Conservation (phyloP, 2,888 invertebrate genomes). For the Melikaiella ostensackeni region DNA sequence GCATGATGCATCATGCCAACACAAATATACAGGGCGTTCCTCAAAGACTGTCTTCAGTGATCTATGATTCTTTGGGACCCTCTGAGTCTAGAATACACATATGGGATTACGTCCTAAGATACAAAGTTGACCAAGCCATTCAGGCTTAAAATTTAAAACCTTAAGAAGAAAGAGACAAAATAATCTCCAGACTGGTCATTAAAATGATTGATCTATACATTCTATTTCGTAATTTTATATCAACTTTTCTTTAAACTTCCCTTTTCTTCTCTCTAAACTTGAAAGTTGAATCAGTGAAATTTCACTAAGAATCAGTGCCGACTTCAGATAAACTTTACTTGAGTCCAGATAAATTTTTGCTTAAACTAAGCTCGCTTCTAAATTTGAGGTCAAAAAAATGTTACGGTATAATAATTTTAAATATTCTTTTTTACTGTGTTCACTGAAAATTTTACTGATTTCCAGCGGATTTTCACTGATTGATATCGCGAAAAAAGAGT, state of each 20-base stretch:
- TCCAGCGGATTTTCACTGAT: no score
- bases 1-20: constrained; percentile 31
- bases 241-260: neutral
- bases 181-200: neutral
- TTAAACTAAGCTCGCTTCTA: no score
- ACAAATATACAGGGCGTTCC: constrained; percentile 29
- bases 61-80: constrained; percentile 21
- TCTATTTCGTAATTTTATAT: neutral
- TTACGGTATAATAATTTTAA: no score
- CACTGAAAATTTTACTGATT: no score
- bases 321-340: no score
- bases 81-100: constrained; percentile 6
- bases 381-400: no score
- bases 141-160: neutral
- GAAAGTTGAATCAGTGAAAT: no score
- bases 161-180: neutral
- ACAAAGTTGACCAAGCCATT: neutral
- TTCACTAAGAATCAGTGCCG: no score
- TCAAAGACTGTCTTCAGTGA: constrained; percentile 20
- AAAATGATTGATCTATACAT: neutral
- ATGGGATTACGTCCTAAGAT: neutral
- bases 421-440: no score
- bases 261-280: neutral
- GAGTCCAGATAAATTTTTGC: no score
- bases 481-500: no score